Conservation (phyloP, 2,113 vertebrate genomes). For the Sterna hirundo region DNA sequence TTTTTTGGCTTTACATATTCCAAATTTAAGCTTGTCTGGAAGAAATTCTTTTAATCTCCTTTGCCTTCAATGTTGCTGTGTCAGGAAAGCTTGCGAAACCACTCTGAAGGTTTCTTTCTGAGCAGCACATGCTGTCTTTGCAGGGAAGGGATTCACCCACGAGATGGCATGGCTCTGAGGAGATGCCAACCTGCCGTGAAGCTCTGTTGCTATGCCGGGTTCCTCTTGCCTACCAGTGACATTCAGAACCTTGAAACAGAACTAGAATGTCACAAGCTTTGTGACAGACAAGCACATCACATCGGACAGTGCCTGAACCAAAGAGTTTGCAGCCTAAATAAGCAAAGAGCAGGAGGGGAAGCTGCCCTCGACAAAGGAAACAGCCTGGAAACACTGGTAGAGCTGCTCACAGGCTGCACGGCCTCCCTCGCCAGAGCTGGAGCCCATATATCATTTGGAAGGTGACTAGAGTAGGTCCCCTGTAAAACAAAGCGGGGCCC, state of each 20-base stretch:
- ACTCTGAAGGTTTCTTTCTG: background rate
- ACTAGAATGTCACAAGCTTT: background rate
- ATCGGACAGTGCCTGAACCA: background rate
- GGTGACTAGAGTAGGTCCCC: background rate
- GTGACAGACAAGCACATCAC: background rate
- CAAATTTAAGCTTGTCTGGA: background rate
- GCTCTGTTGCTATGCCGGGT: background rate
- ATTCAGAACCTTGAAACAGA: background rate
- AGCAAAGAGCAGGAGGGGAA: background rate
- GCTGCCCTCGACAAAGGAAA: background rate
- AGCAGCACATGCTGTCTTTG: background rate
- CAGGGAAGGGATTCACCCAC: background rate
- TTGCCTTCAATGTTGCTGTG: background rate
- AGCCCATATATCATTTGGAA: background rate
- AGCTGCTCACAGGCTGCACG: background rate
- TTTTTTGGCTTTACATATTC: background rate
- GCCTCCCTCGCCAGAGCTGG: background rate
- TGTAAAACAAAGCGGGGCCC: background rate
- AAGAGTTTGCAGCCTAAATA: background rate
- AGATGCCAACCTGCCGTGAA: background rate
- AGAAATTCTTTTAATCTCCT: background rate
- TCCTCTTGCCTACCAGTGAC: background rate
- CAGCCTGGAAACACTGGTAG: background rate
- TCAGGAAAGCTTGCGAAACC: background rate
- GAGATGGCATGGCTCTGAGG: background rate